These are phyloP conservation scores for Glossosoma conforme DNA, from an alignment of 1,140 invertebrate species.

Conservation along the genomic window DNA sequence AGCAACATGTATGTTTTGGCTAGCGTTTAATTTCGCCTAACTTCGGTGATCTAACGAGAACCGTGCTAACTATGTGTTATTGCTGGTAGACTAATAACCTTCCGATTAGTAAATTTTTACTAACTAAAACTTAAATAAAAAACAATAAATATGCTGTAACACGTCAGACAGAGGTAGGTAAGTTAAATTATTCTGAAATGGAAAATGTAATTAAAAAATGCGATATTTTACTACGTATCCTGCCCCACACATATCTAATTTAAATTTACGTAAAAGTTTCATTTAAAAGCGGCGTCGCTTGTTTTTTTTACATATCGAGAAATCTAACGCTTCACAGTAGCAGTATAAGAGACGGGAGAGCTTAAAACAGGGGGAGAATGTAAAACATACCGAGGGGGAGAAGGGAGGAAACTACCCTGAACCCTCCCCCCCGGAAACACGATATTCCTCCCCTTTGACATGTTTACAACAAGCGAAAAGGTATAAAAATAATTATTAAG, in stretches of 20 bases:
- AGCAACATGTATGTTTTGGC: too few species aligned
- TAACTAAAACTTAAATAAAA: too few species aligned
- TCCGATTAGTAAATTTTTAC: too few species aligned
- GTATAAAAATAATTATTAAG: constrained; percentile 31
- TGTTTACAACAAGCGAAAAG: constrained; percentile 29
- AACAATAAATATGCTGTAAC: too few species aligned
- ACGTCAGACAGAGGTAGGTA: neutral
- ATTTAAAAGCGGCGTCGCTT: neutral
- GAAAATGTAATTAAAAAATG: neutral
- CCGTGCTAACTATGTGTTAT: too few species aligned
- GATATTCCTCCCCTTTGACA: constrained; percentile 22
- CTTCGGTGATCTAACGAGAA: too few species aligned
- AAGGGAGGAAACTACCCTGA: constrained; percentile 1
- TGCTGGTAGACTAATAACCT: too few species aligned
- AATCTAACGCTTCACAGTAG: constrained; percentile 3
- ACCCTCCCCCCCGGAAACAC: constrained; percentile 19
- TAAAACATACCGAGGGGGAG: constrained; percentile 8
- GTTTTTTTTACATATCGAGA: constrained; percentile 7
- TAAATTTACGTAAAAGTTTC: constrained; percentile 7
- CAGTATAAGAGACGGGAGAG: neutral
- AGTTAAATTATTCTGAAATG: neutral
- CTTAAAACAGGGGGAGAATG: neutral
- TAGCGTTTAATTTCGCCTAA: too few species aligned
- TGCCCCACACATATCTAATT: too few species aligned
- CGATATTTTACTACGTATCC: neutral